These are phyloP conservation scores for Apis mellifera DNA, from an alignment of 1,140 invertebrate genomes.

Conservation along the genomic window Amel_HAv3.1 CM009940.2:1664001-1664500, in stretches of 20 bases:
- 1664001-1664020: no score
- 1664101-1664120: no score
- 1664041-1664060: no score
- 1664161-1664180: no score
- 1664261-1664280: not conserved
- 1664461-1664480: constrained; percentile 34
- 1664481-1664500: constrained; percentile 40
- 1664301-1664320: not conserved
- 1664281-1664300: not conserved
- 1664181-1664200: not conserved
- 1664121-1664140: no score
- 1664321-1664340: constrained; percentile 1
- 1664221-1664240: not conserved
- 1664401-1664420: constrained; percentile 51
- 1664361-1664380: constrained; percentile 52
- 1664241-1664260: not conserved
- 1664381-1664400: constrained; percentile 54
- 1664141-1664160: no score
- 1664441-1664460: constrained; percentile 43
- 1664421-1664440: constrained; percentile 40
- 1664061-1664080: no score
- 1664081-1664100: no score
- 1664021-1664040: no score
- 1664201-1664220: constrained; percentile 6
- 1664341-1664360: constrained; percentile 39